phyloP scores from a whole-genome alignment of 2,113 vertebrate genomes.

The Corythornis vintsioides region DNA sequence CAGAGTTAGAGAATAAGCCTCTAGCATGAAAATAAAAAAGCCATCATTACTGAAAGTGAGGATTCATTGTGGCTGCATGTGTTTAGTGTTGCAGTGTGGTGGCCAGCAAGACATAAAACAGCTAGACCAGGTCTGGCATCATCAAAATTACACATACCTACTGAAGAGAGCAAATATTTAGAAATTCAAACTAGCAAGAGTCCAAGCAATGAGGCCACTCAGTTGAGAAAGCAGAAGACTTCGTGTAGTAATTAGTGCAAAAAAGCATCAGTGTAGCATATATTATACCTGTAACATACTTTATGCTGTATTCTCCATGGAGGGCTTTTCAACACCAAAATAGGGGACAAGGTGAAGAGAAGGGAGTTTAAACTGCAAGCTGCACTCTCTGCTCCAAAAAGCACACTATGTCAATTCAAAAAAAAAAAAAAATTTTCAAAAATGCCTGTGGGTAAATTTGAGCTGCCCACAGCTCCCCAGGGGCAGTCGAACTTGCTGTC shows the following conservation, averaged over 20 bases:
- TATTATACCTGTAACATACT: neutral
- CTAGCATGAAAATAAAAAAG: neutral
- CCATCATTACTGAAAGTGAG: neutral
- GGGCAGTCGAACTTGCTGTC: slow-evolving; percentile 83
- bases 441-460: slow-evolving; percentile 85
- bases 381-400: slow-evolving; percentile 73
- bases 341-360: slow-evolving; percentile 5
- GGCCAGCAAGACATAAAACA: neutral
- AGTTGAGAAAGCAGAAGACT: neutral
- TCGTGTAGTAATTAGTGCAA: neutral
- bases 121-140: neutral
- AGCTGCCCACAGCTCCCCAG: slow-evolving; percentile 88
- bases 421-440: slow-evolving; percentile 72
- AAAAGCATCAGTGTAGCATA: neutral
- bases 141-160: neutral
- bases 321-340: slow-evolving; percentile 27
- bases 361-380: slow-evolving; percentile 57
- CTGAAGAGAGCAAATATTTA: slow-evolving; percentile 9
- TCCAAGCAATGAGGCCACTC: neutral
- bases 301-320: neutral
- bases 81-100: neutral
- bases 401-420: slow-evolving; percentile 81
- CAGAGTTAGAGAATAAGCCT: neutral
- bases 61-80: neutral
- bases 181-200: neutral